These are phyloP conservation scores for Andrena cerasifolii DNA, from an alignment of 1,140 invertebrate species.

Conservation along the genomic window DNA sequence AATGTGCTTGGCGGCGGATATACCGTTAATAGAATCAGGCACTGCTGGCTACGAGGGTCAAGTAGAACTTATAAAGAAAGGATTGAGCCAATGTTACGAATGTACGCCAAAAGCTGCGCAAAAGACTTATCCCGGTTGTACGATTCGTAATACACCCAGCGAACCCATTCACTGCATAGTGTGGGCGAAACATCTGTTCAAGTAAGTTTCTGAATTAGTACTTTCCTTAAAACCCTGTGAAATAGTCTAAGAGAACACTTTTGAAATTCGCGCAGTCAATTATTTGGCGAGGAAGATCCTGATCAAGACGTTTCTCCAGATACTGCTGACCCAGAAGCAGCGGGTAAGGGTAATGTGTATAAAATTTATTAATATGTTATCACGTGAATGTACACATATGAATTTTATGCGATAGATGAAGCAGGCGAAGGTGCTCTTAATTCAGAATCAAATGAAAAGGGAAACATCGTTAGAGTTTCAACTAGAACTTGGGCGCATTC, in stretches of 20 bases:
- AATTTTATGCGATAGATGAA: conserved; percentile 76
- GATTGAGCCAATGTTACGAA: conserved; percentile 97
- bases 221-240: conserved; percentile 18
- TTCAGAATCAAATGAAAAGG: conserved; percentile 82
- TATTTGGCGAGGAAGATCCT: conserved; percentile 97
- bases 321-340: conserved; percentile 94
- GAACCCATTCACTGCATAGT: conserved; percentile 99
- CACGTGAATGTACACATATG: neutral
- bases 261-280: conserved; percentile 86
- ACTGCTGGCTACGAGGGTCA: conserved; percentile 98
- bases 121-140: conserved; percentile 98
- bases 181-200: conserved; percentile 99
- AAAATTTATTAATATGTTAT: neutral
- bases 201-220: conserved; percentile 85
- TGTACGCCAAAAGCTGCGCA: conserved; percentile 95
- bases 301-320: conserved; percentile 99
- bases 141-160: conserved; percentile 99
- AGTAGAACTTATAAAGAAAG: conserved; percentile 94
- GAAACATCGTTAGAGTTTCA: conserved; percentile 91
- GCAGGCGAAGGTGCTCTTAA: conserved; percentile 83
- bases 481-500: conserved; percentile 95
- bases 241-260: conserved; percentile 10
- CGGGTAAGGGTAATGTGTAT: conserved; percentile 78
- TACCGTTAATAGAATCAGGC: conserved; percentile 98
- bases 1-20: conserved; percentile 97